Evolutionary conservation across 2,797 vertebrate genomes (phyloP), one percentile per base, ranked within the genome.

Genomic region (Bradypodion ventrale): DNA sequence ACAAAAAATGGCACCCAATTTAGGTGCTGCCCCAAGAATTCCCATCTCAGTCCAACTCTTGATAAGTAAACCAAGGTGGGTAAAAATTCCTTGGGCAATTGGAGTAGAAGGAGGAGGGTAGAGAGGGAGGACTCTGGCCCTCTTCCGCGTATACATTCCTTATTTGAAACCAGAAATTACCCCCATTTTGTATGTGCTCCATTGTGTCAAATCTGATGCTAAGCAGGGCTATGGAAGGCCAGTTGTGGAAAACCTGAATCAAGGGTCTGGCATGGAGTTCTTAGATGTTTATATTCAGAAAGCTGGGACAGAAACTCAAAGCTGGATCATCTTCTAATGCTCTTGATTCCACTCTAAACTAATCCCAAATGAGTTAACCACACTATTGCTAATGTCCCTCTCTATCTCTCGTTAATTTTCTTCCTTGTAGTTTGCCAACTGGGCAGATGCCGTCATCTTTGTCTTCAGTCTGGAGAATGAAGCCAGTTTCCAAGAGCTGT

Each of bases 391-490:
- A 78, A 80, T 68, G 3, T 70, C 37, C 10, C 23, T 60, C 56
- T 75, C 49, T 16, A 0, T 0, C 12, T 62, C 2, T 1, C 0
- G 19, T 0, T 82, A 84, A 56, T 87, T 75, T 79, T 80, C 78
- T 75, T 66, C 32, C 79, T 66, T 83, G 83, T 95, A 99, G 98
- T 98, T 99, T 94, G 95, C 97, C 94, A 96, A 96, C 95, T 99
- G 98, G 98, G 97, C 97, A 4, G 98, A 99, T 62, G 98, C 97
- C 0, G 96, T 98, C 85, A 96, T 99, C 92, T 96, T 99, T 88
- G 98, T 99, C 91, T 99, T 99, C 92, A 99, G 98, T 88, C 94
- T 99, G 96, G 98, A 99, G 94, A 98, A 97, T 0, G 98, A 99
- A 92, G 94, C 94, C 93, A 99, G 97, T 85, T 99, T 99, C 91